phyloP scores from a whole-genome alignment of 1,140 invertebrate genomes.

The Arion vulgaris region DNA sequence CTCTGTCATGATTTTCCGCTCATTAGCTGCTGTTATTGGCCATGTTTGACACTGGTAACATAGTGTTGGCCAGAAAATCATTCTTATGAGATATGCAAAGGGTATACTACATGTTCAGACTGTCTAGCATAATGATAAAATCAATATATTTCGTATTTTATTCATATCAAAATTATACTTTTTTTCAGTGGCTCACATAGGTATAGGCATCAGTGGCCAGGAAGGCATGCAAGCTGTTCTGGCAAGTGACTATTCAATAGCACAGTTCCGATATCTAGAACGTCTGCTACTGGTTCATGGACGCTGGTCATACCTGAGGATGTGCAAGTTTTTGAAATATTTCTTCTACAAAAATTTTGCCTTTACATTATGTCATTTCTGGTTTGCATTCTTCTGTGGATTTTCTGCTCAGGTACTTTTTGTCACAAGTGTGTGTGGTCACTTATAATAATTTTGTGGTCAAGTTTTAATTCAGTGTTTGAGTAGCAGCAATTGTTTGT shows the following conservation, averaged over 20 bases:
- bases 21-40: too few species aligned
- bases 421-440: too few species aligned
- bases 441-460: neutral
- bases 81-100: too few species aligned
- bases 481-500: too few species aligned
- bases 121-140: too few species aligned
- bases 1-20: too few species aligned
- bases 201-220: slow-evolving; percentile 98
- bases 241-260: slow-evolving; percentile 97
- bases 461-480: neutral
- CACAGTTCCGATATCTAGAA: slow-evolving; percentile 97
- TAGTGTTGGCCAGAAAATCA: too few species aligned
- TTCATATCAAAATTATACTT: neutral
- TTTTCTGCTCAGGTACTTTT: slow-evolving; percentile 95
- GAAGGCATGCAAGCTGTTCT: slow-evolving; percentile 99
- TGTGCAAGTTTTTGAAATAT: slow-evolving; percentile 98
- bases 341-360: slow-evolving; percentile 99
- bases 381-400: slow-evolving; percentile 99
- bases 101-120: too few species aligned
- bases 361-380: slow-evolving; percentile 99
- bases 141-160: too few species aligned
- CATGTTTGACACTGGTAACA: too few species aligned
- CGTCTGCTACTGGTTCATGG: slow-evolving; percentile 96
- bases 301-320: slow-evolving; percentile 93
- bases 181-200: slow-evolving; percentile 94